These are phyloP conservation scores for Brachynemurus nebulosus DNA, from an alignment of 2,888 invertebrate genomes.

Conservation along the genomic window DNA sequence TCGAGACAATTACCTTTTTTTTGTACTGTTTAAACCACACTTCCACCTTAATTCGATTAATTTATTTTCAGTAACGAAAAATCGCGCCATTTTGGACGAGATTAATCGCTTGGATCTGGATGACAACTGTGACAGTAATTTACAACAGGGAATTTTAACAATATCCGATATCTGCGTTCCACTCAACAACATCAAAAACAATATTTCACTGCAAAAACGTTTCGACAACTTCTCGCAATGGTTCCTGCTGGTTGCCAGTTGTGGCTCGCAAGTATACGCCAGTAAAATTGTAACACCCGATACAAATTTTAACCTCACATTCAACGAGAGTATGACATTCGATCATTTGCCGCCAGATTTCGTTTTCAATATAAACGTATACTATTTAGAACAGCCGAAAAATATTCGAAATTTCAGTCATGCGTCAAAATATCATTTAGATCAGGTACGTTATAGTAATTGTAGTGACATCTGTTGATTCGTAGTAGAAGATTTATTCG, in stretches of 20 bases:
- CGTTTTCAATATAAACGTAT: not conserved
- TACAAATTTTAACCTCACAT: not conserved
- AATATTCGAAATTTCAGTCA: not conserved
- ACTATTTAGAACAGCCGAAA: constrained; percentile 3
- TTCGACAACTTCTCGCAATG: not conserved
- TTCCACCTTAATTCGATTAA: no score
- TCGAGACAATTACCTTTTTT: no score
- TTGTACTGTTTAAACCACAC: no score
- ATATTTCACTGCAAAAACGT: not conserved
- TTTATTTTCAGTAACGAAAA: constrained; percentile 1
- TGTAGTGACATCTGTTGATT: no score
- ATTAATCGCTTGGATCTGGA: not conserved
- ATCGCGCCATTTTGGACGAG: constrained; percentile 4
- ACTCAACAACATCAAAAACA: not conserved
- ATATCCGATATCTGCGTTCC: not conserved
- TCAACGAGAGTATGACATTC: not conserved
- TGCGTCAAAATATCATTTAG: not conserved
- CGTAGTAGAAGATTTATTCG: no score
- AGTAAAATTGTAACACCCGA: not conserved
- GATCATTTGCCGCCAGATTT: not conserved
- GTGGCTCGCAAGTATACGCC: not conserved
- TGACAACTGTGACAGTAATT: not conserved
- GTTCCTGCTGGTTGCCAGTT: not conserved
- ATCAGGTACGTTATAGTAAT: not conserved
- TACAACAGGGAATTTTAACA: not conserved